Evolutionary conservation across 2,797 vertebrate species (phyloP), one percentile per base, ranked within the genome.

Genomic region (Pangasius macronema): DNA sequence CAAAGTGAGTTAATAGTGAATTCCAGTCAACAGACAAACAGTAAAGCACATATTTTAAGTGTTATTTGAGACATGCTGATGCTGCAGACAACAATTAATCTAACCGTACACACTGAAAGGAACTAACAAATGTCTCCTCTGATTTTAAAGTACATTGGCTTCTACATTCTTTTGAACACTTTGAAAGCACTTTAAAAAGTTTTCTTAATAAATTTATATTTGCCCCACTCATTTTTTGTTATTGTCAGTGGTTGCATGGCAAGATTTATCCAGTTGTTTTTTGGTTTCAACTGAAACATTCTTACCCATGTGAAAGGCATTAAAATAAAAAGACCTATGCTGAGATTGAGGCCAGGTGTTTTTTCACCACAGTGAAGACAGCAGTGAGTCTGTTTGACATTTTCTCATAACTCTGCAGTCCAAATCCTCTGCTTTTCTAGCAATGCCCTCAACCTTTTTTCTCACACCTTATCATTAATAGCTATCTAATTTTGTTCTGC

Each of bases 401-500:
- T 82, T 65, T 33, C 61, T 82, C 70, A 79, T 27, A 86, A 72
- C 33, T 36, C 61, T 88, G 87, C 86, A 91, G 93, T 88, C 46
- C 24, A 1, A 82, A 59, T 36, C 2, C 20, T 91, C 89, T 90
- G 90, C 53, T 72, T 67, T 72, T 49, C 67, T 46, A 18, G 46
- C 27, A 76, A 30, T 46, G 49, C 67, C 53, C 14, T 80, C 7
- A 76, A 68, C n/a, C 53, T 46, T 11, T 86, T 82, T 91, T 93
- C 94, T 94, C 88, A 90, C 93, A 94, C 91, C 93, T 95, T 94
- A 94, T 94, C 92, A 85, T 92, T 93, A 93, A 92, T 51, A 90
- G n/a, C 27, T 84, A 77, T 79, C 92, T 87, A 92, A 86, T 92
- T 91, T 83, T 91, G 90, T 88, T 83, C 55, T 73, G 90, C 92